Base-by-base conservation (phyloP, 2,113 vertebrate species). In the Promerops cafer region DNA sequence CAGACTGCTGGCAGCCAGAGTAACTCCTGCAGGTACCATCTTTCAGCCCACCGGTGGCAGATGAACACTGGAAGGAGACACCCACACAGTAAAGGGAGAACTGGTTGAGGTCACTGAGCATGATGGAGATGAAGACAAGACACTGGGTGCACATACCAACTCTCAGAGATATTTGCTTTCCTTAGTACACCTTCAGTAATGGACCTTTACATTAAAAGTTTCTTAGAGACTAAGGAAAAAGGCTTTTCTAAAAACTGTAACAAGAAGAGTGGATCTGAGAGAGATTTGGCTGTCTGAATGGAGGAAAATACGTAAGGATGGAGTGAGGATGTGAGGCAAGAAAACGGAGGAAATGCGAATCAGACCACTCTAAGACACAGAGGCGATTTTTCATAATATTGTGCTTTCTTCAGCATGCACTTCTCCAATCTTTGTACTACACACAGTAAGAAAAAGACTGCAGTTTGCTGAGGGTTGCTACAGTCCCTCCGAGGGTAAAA, bases 61-160 rank as follows among this genome's bases (percentile, higher is more conserved):
- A 35, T 2, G 1, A 79, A 28, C 35, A 49, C 23, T 13, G 24
- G 45, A 69, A 50, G 7, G 7, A 52, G 45, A 37, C 2, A 15
- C 18, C 4, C 10, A 44, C 10, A 16, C 7, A 19, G 2, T 11
- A 33, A 4, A 39, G 0, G 5, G 18, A n/a, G 4, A 42, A 35
- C 0, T 15, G 14, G 13, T 35, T 16, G 13, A 56, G 17, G n/a
- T 33, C 44, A 60, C n/a, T 10, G 5, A 47, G 15, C 13, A 16
- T 14, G 24, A 45, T 30, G 66, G 19, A 71, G 12, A 50, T 19
- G 13, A 60, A 31, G 16, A 68, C 26, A 28, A 39, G 15, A 27
- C 30, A 53, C 19, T 6, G 11, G 3, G 10, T 22, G 11, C 4
- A 44, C 2, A 0, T 13, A 68, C 1, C 35, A 54, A 17, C 20